Evolutionary conservation across 1,140 invertebrate species (phyloP), one percentile per base, ranked within the genome.

Genomic region (Oedothorax gibbosus): DNA sequence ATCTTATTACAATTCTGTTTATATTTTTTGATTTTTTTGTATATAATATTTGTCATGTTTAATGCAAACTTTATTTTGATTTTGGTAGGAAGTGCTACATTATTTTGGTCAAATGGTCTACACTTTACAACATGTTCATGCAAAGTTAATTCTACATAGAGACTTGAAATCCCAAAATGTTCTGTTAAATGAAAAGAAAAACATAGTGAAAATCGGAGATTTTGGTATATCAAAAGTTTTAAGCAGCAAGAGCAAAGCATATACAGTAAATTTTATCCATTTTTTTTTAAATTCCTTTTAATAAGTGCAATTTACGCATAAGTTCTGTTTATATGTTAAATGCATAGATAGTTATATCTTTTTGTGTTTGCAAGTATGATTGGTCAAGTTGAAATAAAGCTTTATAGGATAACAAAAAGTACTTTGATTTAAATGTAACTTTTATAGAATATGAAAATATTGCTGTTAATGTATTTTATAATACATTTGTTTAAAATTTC

Each of bases 91-190:
- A 85, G 90, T 91, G 0, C 87, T 92, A 35, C 90, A 91, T 86
- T 88, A 92, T n/a, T 92, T 92, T 86, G 88, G 90, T 35, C 92
- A 96, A 92, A 91, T 95, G 21, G 89, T 93, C 35, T 89, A 95
- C 50, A 94, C 94, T 66, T 91, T 96, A 7, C 91, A 95, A 88
- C 93, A 95, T 85, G 93, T 96, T 60, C 95, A 96, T 87, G 91
- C 89, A 49, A 91, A 93, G 73, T 92, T 93, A 82, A 93, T 95
- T 84, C 91, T 95, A 80, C 94, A 95, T 88, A 89, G 94, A 87
- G 94, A 95, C 89, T 90, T 95, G 50, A 96, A 95, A 90, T 92
- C 94, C 4, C 93, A 94, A 89, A 96, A 96, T 89, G 95, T 96
- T 64, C 91, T 93, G 87, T 90, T 95, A 7, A 91, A 94, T 76